Percentiles rank a stretch among this genome's conserved stretches.
Conservation (phyloP, 2,797 vertebrate species). For the Rhinogobio ventralis region DNA sequence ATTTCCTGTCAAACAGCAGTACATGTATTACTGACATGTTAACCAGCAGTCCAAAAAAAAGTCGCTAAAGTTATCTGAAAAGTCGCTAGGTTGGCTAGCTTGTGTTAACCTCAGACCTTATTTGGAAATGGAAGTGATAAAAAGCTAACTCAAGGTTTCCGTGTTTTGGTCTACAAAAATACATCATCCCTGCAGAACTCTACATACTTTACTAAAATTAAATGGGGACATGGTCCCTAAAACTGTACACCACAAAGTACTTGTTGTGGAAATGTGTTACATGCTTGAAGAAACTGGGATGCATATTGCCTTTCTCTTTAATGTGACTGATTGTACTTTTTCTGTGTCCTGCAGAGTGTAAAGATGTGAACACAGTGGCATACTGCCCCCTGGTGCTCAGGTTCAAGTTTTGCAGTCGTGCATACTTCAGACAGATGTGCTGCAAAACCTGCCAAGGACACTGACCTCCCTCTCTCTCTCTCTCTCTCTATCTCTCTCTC, state of each 20-base stretch:
- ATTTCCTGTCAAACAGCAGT: too few species aligned
- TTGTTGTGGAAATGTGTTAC: neutral
- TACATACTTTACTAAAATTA: neutral
- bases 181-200: neutral
- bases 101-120: neutral
- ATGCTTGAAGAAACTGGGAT: neutral
- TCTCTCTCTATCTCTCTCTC: neutral
- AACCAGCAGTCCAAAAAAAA: neutral
- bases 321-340: conserved; percentile 24
- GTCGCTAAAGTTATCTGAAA: neutral
- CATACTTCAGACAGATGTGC: conserved; percentile 99
- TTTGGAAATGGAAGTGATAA: neutral
- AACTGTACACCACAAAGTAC: neutral
- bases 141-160: neutral
- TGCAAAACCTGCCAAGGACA: conserved; percentile 99
- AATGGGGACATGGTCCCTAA: neutral
- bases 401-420: conserved; percentile 98
- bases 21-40: neutral
- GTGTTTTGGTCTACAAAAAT: too few species aligned
- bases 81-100: neutral
- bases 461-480: conserved; percentile 72
- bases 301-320: neutral
- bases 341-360: conserved; percentile 83
- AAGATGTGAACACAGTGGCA: conserved; percentile 99
- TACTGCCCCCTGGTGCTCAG: conserved; percentile 99